Conservation (phyloP, 2,113 vertebrate species). For the Taxidea taxus region DNA sequence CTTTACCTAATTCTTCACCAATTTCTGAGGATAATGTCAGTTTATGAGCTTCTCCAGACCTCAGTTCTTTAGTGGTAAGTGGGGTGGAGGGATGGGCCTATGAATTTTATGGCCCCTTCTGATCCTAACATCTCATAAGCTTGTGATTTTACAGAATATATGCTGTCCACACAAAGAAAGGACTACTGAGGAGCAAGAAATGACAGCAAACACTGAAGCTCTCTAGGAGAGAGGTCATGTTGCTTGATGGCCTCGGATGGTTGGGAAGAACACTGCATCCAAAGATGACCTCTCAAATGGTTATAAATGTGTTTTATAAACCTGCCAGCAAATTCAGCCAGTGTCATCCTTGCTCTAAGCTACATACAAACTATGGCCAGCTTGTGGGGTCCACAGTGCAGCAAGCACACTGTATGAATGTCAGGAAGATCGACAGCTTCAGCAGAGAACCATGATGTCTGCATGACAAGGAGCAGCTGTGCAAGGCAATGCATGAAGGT, state of each 20-base stretch:
- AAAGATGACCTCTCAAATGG: background rate
- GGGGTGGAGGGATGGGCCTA: background rate
- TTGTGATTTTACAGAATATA: background rate
- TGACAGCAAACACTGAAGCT: background rate
- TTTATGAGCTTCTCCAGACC: background rate
- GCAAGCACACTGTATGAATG: background rate
- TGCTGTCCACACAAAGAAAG: background rate
- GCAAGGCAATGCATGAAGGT: background rate
- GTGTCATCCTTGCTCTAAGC: background rate
- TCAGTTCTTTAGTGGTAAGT: background rate
- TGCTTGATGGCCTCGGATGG: background rate
- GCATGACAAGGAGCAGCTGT: background rate
- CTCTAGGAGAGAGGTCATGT: background rate
- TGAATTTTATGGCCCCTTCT: background rate
- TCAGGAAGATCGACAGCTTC: background rate
- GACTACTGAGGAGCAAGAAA: background rate
- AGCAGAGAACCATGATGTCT: background rate
- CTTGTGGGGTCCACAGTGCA: background rate
- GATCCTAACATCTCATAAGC: background rate
- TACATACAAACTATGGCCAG: background rate
- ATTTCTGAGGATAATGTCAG: background rate
- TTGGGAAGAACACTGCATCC: background rate
- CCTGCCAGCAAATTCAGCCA: background rate
- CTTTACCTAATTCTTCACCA: background rate
- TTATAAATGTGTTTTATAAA: background rate